Evolutionary conservation across 2,888 invertebrate genomes (phyloP), one percentile per base, ranked within the genome.

Genomic region (Callinectes sapidus): DNA sequence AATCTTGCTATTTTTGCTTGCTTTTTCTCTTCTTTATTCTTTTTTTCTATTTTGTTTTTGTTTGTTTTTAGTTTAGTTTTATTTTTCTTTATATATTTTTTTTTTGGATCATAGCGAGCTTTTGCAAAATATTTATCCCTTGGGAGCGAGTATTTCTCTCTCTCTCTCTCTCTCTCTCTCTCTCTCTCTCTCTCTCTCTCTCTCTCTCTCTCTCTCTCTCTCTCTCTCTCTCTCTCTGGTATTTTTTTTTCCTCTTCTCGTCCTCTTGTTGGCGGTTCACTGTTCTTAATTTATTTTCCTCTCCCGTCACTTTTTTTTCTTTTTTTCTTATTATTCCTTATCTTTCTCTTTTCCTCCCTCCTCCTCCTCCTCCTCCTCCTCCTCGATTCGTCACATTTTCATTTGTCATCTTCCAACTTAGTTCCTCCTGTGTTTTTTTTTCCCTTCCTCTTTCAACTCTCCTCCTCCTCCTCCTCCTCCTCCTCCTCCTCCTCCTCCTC

Each of bases 361-460:
- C 87, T 87, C n/a, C 28, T 28, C n/a, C 42, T 54, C 48, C 87
- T 28, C 28, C 48, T 48, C 28, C 28, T 42, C 87, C 87, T 42
- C 87, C 87, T 87, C 87, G n/a, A n/a, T 54, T 54, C 54, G n/a
- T 87, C 54, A n/a, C 87, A n/a, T 54, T 28, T 87, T 54, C 87
- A 13, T 54, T 14, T 54, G 48, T 54, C 54, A 39, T 87, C 48
- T 32, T 54, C n/a, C 87, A 54, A 87, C 48, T 48, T 87, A 23
- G 48, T 87, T 23, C 54, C 87, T 54, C 87, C 23, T 87, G 8
- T 48, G 48, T 87, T 35, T 81, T 81, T 35, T 32, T 35, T 16
- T 28, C 77, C 35, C 35, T 81, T 32, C 81, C 10, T 35, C 81
- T 10, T 16, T 16, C 14, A 10, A 8, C 5, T 13, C 77, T 77